These are phyloP conservation scores for Lucinisca nassula DNA, from an alignment of 2,888 invertebrate genomes.

Conservation along the genomic window DNA sequence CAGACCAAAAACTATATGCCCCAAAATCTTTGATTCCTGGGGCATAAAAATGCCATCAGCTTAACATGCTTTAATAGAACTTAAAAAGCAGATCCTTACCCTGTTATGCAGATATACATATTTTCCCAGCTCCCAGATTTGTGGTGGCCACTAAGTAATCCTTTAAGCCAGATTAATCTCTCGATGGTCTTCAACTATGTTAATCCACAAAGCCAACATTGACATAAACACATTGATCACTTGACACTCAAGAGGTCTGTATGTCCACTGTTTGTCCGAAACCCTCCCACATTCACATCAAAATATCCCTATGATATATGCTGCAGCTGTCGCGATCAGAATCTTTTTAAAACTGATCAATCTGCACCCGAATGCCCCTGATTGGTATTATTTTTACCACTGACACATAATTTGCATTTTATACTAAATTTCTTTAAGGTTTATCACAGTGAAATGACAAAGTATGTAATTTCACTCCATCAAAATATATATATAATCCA, in stretches of 20 bases:
- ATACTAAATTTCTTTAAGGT: not conserved
- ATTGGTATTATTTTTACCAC: not conserved
- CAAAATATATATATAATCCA: not conserved
- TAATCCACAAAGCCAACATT: conserved; percentile 8
- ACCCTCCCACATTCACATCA: no score
- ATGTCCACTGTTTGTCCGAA: not conserved
- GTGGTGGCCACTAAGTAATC: not conserved
- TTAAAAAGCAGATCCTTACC: not conserved
- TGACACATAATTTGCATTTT: not conserved
- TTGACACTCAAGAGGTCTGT: not conserved
- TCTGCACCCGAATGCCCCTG: not conserved
- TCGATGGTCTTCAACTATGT: not conserved
- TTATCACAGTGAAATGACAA: not conserved
- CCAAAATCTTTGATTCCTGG: no score
- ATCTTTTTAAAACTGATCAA: not conserved
- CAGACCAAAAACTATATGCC: no score
- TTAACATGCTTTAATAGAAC: no score
- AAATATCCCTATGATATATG: no score
- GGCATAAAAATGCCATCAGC: no score
- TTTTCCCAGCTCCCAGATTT: not conserved
- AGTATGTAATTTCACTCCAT: not conserved
- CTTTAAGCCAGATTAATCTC: not conserved
- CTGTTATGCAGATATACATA: conserved; percentile 13
- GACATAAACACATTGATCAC: not conserved
- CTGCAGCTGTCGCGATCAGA: not conserved